Conservation (phyloP, 1,140 invertebrate species). For the Drosophila azteca region DNA sequence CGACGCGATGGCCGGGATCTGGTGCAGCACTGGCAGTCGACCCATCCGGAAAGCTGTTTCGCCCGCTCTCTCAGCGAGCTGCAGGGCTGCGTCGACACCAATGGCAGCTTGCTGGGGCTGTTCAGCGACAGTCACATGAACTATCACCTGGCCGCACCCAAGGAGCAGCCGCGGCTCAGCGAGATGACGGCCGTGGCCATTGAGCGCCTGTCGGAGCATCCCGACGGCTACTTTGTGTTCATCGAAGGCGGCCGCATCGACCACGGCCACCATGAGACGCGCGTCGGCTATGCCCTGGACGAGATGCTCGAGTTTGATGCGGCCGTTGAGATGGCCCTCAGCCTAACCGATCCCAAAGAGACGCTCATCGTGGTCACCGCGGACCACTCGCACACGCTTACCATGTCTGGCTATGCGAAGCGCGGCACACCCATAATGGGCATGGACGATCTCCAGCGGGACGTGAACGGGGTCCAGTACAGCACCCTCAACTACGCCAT, state of each 20-base stretch:
- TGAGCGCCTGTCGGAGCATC: constrained; percentile 85
- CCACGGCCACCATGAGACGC: constrained; percentile 88
- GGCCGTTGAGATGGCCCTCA: constrained; percentile 86
- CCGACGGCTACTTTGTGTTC: constrained; percentile 87
- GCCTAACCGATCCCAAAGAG: constrained; percentile 85
- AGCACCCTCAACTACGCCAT: constrained; percentile 88
- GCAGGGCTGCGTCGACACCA: constrained; percentile 56
- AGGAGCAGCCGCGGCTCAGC: constrained; percentile 88
- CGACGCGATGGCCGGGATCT: constrained; percentile 84
- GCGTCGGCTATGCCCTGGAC: constrained; percentile 87
- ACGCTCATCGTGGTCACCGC: constrained; percentile 89
- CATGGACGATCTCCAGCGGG: constrained; percentile 47
- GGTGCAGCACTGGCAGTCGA: constrained; percentile 84
- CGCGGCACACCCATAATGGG: constrained; percentile 88
- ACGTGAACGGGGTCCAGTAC: constrained; percentile 84
- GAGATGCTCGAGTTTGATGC: constrained; percentile 89
- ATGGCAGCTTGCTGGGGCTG: constrained; percentile 83
- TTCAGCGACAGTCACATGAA: constrained; percentile 85
- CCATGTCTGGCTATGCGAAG: constrained; percentile 87
- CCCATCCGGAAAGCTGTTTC: constrained; percentile 84
- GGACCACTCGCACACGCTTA: constrained; percentile 89
- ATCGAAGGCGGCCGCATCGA: constrained; percentile 90
- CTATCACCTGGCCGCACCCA: constrained; percentile 84
- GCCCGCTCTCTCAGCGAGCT: constrained; percentile 86
- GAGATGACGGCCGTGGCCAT: constrained; percentile 91